These are phyloP conservation scores for Cebus imitator DNA, from an alignment of 2,113 vertebrate species.

Conservation along the genomic window DNA sequence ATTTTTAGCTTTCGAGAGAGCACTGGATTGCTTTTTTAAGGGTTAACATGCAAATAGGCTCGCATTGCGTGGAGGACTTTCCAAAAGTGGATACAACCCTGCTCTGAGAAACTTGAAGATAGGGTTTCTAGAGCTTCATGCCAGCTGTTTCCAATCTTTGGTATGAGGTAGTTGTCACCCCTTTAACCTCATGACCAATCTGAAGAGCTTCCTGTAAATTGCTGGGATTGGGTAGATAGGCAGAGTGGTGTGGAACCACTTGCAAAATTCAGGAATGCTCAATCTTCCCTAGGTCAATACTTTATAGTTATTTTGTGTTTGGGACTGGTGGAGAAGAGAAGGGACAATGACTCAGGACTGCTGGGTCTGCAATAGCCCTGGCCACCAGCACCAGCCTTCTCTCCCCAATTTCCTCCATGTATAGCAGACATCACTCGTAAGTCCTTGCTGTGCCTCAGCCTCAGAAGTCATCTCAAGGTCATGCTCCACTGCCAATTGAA, in stretches of 20 bases:
- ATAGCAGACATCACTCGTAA: background rate
- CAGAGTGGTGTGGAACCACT: background rate
- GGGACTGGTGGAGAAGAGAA: background rate
- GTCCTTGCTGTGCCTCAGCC: background rate
- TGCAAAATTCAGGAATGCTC: background rate
- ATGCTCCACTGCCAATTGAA: background rate
- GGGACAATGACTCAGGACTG: background rate
- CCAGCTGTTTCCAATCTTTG: slow-evolving; percentile 22
- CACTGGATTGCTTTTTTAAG: background rate
- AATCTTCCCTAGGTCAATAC: background rate
- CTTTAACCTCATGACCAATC: background rate
- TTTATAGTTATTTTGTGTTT: background rate
- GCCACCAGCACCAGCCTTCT: background rate
- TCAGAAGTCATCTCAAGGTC: background rate
- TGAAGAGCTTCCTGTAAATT: background rate
- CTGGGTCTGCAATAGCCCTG: background rate
- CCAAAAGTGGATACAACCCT: background rate
- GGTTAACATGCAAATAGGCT: background rate
- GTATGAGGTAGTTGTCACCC: background rate
- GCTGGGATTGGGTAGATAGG: background rate
- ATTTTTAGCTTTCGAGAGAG: background rate
- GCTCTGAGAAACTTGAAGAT: background rate
- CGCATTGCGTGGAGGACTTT: background rate
- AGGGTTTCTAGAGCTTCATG: background rate
- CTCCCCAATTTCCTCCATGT: rapidly evolving